phyloP scores from a whole-genome alignment of 1,140 invertebrate genomes.

The Triops cancriformis region DNA sequence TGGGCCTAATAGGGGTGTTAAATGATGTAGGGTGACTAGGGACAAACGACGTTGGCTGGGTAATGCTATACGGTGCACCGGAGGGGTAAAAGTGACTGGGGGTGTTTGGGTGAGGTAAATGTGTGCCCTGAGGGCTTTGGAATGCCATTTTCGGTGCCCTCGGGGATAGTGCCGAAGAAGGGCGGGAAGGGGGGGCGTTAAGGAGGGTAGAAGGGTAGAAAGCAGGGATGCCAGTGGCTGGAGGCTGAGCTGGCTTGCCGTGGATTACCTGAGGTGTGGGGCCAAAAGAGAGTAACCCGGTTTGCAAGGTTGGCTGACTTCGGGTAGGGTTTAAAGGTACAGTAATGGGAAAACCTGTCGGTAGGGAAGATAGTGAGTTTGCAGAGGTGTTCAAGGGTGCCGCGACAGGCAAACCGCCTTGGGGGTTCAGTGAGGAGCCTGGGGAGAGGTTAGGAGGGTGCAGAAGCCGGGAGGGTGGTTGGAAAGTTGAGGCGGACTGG shows the following conservation, averaged over 20 bases:
- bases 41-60: not conserved
- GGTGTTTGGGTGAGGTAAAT: not conserved
- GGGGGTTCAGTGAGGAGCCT: too few relatives aligned
- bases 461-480: too few relatives aligned
- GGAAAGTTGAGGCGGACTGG: too few relatives aligned
- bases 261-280: not conserved
- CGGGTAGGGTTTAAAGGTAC: not conserved
- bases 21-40: not conserved
- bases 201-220: not conserved
- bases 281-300: not conserved
- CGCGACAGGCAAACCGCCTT: not conserved
- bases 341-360: too few relatives aligned
- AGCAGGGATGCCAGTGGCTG: not conserved
- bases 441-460: too few relatives aligned
- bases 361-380: too few relatives aligned
- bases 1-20: not conserved
- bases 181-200: not conserved
- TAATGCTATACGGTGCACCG: not conserved
- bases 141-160: not conserved
- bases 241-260: not conserved
- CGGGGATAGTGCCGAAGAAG: not conserved
- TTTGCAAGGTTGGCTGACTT: not conserved
- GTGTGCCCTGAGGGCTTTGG: not conserved
- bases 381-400: not conserved
- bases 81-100: too few relatives aligned